Conservation (phyloP, 1,140 invertebrate genomes). For the Andrena cerasifolii region DNA sequence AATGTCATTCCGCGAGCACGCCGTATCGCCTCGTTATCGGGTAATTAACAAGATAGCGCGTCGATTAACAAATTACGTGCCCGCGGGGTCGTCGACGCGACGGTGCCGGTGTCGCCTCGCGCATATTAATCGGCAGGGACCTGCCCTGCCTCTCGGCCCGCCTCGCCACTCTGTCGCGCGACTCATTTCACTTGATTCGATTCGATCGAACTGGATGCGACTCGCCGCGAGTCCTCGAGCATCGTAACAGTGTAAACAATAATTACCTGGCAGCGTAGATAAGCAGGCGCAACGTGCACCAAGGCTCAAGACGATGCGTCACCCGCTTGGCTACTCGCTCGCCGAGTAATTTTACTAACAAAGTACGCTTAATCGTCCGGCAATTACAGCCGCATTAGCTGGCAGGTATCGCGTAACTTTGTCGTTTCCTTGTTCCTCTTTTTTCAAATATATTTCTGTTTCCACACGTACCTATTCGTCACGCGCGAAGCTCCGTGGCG, state of each 20-base stretch:
- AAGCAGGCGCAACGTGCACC: background rate
- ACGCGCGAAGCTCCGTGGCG: background rate
- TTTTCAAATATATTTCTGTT: background rate
- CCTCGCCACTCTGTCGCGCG: no score
- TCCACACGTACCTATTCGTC: background rate
- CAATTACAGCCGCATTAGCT: constrained; percentile 4
- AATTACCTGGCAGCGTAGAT: background rate
- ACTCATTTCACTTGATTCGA: background rate
- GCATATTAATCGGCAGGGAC: background rate
- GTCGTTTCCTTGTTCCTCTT: constrained; percentile 11
- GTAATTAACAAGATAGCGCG: constrained; percentile 66
- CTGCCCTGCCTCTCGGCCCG: no score
- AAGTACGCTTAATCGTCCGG: background rate
- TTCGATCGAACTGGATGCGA: no score
- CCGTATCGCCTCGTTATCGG: constrained; percentile 68
- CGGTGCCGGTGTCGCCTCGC: background rate
- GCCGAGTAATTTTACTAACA: constrained; percentile 20
- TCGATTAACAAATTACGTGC: constrained; percentile 65
- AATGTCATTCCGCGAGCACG: constrained; percentile 64
- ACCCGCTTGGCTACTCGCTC: background rate
- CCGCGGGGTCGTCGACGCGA: background rate
- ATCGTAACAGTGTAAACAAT: background rate
- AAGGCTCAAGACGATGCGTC: no score
- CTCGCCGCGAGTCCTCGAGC: background rate
- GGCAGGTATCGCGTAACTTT: background rate